Conservation (phyloP, 2,113 vertebrate species). For the Nematolebias whitei region DNA sequence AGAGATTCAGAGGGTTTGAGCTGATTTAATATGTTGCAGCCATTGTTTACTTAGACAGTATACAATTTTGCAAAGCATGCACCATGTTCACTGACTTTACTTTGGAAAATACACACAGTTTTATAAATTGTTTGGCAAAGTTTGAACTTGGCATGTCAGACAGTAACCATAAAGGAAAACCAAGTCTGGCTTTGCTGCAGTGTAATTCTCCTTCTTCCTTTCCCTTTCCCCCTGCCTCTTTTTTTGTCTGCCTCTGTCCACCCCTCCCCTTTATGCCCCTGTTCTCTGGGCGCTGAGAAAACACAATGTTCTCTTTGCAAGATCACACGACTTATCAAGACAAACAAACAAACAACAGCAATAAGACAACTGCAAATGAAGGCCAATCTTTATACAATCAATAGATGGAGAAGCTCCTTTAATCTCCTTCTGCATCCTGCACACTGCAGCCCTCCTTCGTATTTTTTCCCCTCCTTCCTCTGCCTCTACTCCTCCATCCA, state of each 20-base stretch:
- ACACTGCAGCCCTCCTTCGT: conserved; percentile 64
- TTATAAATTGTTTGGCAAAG: too few species aligned
- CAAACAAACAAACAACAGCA: conserved; percentile 76
- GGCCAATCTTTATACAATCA: conserved; percentile 76
- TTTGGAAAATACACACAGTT: too few species aligned
- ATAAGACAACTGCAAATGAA: conserved; percentile 75
- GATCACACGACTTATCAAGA: conserved; percentile 74
- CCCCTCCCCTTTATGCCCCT: conserved; percentile 32
- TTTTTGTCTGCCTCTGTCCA: conserved; percentile 11
- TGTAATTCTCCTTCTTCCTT: conserved; percentile 40
- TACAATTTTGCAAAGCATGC: neutral
- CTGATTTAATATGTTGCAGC: neutral
- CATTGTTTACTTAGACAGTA: neutral
- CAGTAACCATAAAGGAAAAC: conserved; percentile 7
- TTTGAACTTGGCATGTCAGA: neutral
- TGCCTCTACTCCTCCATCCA: conserved; percentile 42
- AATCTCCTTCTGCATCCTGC: conserved; percentile 65
- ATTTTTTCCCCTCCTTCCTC: conserved; percentile 41
- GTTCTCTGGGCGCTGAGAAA: conserved; percentile 69
- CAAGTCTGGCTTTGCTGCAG: conserved; percentile 54
- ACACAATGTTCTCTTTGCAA: conserved; percentile 67
- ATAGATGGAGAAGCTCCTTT: conserved; percentile 73
- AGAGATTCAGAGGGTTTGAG: neutral
- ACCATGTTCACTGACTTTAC: neutral
- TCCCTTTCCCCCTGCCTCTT: neutral